Evolutionary conservation across 2,113 vertebrate species (phyloP).

Genomic region (Alosa alosa): DNA sequence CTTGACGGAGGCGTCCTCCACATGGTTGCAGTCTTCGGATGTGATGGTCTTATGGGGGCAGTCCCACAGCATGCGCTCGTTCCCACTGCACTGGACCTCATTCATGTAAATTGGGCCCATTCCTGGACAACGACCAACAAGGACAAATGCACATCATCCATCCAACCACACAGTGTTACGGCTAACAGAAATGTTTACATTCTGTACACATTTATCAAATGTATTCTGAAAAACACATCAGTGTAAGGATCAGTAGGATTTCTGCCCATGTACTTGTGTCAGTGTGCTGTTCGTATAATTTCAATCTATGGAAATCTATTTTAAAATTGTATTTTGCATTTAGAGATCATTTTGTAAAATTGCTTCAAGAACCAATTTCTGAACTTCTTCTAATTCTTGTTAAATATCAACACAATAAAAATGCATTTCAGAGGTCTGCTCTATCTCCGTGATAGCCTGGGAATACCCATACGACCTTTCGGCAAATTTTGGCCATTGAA

Average conservation of each 20-base stretch:
- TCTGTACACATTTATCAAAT: not conserved
- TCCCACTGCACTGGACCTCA: conserved; percentile 84
- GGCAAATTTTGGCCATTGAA: no score
- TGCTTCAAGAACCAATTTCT: not conserved
- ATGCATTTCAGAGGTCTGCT: no score
- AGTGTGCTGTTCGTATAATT: not conserved
- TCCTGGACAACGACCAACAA: conserved; percentile 62
- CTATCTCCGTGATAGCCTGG: no score
- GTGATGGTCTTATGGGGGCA: conserved; percentile 89
- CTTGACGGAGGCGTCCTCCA: conserved; percentile 80
- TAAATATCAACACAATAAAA: not conserved
- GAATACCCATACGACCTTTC: no score
- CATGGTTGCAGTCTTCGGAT: conserved; percentile 83
- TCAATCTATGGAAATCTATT: not conserved
- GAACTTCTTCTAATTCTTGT: not conserved
- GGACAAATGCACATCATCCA: not conserved
- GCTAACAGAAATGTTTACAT: not conserved
- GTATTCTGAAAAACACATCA: not conserved
- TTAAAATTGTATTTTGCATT: no score
- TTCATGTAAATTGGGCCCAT: conserved; percentile 91
- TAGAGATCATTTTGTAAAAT: not conserved
- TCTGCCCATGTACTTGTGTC: not conserved
- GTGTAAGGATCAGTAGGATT: not conserved
- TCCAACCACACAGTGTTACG: not conserved
- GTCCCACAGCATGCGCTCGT: conserved; percentile 83